phyloP scores from a whole-genome alignment of 2,888 invertebrate genomes.

The Hermodice carunculata region DNA sequence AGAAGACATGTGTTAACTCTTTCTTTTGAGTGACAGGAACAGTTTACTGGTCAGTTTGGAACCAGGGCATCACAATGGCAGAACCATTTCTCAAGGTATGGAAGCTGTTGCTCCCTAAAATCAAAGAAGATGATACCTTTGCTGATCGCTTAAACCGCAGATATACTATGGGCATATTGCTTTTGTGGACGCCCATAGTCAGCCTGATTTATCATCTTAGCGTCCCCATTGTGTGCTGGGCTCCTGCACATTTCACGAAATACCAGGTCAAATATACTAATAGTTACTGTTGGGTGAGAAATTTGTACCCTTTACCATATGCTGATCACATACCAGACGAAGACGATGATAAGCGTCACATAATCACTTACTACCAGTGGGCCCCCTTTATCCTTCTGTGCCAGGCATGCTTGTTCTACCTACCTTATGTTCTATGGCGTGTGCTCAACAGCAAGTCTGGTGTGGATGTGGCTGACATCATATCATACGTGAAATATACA shows the following conservation, averaged over 20 bases:
- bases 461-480: conserved; percentile 34
- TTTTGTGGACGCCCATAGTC: conserved; percentile 23
- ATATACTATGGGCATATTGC: conserved; percentile 24
- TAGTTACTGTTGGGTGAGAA: conserved; percentile 32
- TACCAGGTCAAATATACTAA: conserved; percentile 25
- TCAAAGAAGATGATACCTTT: conserved; percentile 29
- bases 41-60: no score
- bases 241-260: conserved; percentile 22
- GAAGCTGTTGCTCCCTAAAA: no score
- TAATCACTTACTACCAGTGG: conserved; percentile 49
- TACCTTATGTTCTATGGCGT: conserved; percentile 46
- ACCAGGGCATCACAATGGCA: no score
- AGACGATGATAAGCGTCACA: conserved; percentile 10
- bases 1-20: no score
- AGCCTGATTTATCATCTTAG: conserved; percentile 24
- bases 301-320: conserved; percentile 34
- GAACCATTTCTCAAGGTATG: no score
- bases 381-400: conserved; percentile 59
- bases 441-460: conserved; percentile 30
- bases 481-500: conserved; percentile 17
- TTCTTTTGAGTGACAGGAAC: no score
- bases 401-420: conserved; percentile 65
- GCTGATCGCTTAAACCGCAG: conserved; percentile 22
- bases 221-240: conserved; percentile 30
- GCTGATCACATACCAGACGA: conserved; percentile 28